phyloP scores from a whole-genome alignment of 2,797 vertebrate genomes.

The Danio choprae region DNA sequence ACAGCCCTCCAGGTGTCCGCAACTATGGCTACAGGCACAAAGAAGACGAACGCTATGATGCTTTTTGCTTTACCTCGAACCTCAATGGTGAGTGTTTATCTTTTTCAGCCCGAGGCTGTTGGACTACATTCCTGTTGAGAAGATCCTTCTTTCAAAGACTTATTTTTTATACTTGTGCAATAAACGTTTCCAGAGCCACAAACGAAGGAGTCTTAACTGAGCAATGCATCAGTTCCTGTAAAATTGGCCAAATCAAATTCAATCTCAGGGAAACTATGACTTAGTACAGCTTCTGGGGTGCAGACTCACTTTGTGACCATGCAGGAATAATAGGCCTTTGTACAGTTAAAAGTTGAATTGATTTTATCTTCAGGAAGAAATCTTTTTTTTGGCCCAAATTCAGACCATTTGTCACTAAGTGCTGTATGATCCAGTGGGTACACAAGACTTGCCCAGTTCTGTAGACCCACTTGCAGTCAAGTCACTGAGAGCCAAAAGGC shows the following conservation, averaged over 20 bases:
- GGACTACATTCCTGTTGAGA: constrained; percentile 62
- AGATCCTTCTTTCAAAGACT: constrained; percentile 69
- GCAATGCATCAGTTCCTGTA: constrained; percentile 40
- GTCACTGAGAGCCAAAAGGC: constrained; percentile 51
- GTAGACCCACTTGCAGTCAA: constrained; percentile 31
- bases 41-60: constrained; percentile 90
- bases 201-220: constrained; percentile 40
- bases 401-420: constrained; percentile 27
- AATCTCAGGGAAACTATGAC: constrained; percentile 54
- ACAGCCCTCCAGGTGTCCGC: constrained; percentile 85
- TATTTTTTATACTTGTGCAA: constrained; percentile 68
- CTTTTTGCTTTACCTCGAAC: constrained; percentile 97
- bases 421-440: constrained; percentile 36
- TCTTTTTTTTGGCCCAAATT: constrained; percentile 28
- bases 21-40: constrained; percentile 97
- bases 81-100: constrained; percentile 83
- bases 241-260: constrained; percentile 49
- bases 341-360: constrained; percentile 35
- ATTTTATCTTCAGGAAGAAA: constrained; percentile 44
- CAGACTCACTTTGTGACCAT: constrained; percentile 44
- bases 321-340: constrained; percentile 51
- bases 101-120: constrained; percentile 61
- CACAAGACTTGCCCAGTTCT: constrained; percentile 29
- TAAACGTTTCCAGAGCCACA: constrained; percentile 44
- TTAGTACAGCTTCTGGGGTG: constrained; percentile 43